Base-by-base conservation (phyloP, 2,888 invertebrate species). In the Spilosoma lubricipeda region DNA sequence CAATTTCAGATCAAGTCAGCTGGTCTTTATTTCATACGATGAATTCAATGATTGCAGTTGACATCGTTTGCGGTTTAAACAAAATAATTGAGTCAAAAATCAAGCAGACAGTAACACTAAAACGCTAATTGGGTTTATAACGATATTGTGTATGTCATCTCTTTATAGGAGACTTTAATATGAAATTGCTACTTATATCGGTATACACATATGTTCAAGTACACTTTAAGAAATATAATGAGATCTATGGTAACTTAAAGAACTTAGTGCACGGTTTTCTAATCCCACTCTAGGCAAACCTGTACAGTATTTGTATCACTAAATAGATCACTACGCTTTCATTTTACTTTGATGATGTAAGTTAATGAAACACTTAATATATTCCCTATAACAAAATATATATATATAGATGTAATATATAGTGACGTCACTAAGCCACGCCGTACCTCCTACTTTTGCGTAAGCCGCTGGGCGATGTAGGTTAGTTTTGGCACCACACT, bases 21-120 rank as follows among this genome's bases (percentile, higher is more conserved):
- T 80, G 82, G 88, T 78, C 73, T 66, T 72, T 72, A 72, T 71
- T 77, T 80, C 81, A 80, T 82, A 85, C 86, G 85, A 88, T 84
- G 88, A 82, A 87, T 87, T 85, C 82, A 89, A 86, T 87, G 85
- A 90, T 87, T 88, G 88, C 87, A 88, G 86, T 84, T 87, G 89
- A 89, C 90, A 85, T 87, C 83, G 87, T 87, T 88, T 87, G 87
- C 71, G 86, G 85, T 59, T 73, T 81, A 87, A 85, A 81, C 85
- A 82, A 86, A 84, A 87, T 88, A 87, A 88, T 89, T 82, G 84
- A 85, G 83, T 87, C 85, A 75, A 80, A 79, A 86, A 86, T 87
- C 88, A 86, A 84, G 84, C 85, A 80, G 85, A 81, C 75, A 81
- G 82, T 83, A 79, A 85, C 84, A 73, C 74, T 80, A 78, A 81